These are phyloP conservation scores for Argyresthia goedartella DNA, from an alignment of 2,888 invertebrate genomes.

Conservation along the genomic window DNA sequence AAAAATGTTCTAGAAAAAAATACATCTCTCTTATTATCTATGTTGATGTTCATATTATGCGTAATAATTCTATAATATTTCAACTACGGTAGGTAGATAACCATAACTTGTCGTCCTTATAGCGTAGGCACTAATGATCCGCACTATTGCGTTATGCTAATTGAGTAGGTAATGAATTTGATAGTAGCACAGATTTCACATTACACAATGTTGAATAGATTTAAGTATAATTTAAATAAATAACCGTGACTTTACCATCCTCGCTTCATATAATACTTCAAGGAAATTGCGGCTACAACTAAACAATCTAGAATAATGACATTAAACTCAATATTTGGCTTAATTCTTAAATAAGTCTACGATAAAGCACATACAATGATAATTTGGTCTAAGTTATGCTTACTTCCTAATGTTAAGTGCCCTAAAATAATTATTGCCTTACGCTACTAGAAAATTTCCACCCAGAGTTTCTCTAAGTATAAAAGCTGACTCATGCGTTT, in stretches of 20 bases:
- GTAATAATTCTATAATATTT: slow-evolving; percentile 34
- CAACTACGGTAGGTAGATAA: slow-evolving; percentile 22
- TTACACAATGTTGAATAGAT: not conserved
- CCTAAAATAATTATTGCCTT: slow-evolving; percentile 66
- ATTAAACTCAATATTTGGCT: slow-evolving; percentile 69
- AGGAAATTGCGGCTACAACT: slow-evolving; percentile 48
- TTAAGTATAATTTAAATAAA: slow-evolving; percentile 42
- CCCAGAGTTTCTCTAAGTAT: slow-evolving; percentile 33
- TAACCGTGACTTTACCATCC: slow-evolving; percentile 39
- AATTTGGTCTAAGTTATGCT: slow-evolving; percentile 70
- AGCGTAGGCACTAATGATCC: slow-evolving; percentile 17
- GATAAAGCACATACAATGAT: slow-evolving; percentile 66
- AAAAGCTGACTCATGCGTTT: not conserved
- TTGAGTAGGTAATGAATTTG: slow-evolving; percentile 16
- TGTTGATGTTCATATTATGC: slow-evolving; percentile 57
- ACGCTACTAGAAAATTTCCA: slow-evolving; percentile 41
- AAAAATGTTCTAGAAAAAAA: slow-evolving; percentile 60
- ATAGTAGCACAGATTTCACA: not conserved
- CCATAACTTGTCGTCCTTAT: slow-evolving; percentile 29
- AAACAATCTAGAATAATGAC: slow-evolving; percentile 49
- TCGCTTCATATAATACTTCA: slow-evolving; percentile 58
- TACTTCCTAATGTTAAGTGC: slow-evolving; percentile 63
- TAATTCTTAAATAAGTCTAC: slow-evolving; percentile 66
- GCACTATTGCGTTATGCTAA: slow-evolving; percentile 21
- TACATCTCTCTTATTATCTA: slow-evolving; percentile 47